phyloP scores from a whole-genome alignment of 2,113 vertebrate species.

The Hemicordylus capensis region DNA sequence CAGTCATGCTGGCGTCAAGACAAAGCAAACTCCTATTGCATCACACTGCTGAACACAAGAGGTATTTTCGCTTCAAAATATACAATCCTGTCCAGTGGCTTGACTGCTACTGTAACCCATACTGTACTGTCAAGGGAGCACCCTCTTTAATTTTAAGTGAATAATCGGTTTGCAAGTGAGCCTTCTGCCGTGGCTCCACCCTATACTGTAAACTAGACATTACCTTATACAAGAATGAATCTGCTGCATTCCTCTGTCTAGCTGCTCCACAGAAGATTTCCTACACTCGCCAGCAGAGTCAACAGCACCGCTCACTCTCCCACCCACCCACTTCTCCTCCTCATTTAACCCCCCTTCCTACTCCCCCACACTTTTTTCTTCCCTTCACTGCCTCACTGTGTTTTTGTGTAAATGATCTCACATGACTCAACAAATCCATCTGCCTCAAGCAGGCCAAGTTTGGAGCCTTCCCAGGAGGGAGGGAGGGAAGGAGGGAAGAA shows the following conservation, averaged over 20 bases:
- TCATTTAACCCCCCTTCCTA: not conserved
- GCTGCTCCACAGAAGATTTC: slow-evolving; percentile 81
- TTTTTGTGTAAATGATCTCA: slow-evolving; percentile 94
- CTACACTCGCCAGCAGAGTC: slow-evolving; percentile 67
- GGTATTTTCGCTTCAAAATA: not conserved
- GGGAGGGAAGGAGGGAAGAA: slow-evolving; percentile 86
- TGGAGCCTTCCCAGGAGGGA: slow-evolving; percentile 85
- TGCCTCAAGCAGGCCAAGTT: slow-evolving; percentile 84
- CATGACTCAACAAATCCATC: slow-evolving; percentile 97
- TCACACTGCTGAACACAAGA: slow-evolving; percentile 62
- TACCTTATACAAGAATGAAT: slow-evolving; percentile 95
- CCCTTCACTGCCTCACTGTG: slow-evolving; percentile 78
- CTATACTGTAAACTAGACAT: slow-evolving; percentile 87
- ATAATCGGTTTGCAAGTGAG: slow-evolving; percentile 83
- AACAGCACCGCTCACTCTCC: slow-evolving; percentile 52
- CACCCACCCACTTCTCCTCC: slow-evolving; percentile 55
- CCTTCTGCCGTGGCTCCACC: slow-evolving; percentile 81
- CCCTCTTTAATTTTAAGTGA: slow-evolving; percentile 68
- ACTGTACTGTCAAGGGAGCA: slow-evolving; percentile 70
- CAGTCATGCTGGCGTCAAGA: slow-evolving; percentile 65
- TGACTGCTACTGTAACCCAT: slow-evolving; percentile 70
- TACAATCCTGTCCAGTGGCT: slow-evolving; percentile 52
- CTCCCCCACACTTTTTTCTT: slow-evolving; percentile 38
- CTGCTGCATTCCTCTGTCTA: slow-evolving; percentile 82
- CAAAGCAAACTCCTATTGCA: slow-evolving; percentile 78